Evolutionary conservation across 1,140 invertebrate genomes (phyloP), one percentile per base, ranked within the genome.

Genomic region (Drosophila busckii): DNA sequence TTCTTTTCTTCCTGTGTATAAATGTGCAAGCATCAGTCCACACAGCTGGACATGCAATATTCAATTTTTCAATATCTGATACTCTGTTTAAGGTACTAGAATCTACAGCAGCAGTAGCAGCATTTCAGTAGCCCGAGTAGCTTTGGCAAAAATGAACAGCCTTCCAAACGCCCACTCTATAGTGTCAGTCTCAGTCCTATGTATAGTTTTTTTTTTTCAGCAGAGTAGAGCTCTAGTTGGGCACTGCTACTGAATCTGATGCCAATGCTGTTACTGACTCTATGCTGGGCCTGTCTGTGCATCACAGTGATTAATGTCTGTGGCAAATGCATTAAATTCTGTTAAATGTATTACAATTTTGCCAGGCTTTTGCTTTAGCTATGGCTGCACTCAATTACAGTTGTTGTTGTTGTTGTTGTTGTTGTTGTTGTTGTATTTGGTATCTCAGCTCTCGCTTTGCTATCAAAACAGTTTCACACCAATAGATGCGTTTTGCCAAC

Each of bases 341-440:
- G 69, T 84, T 84, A 84, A 84, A 84, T 84, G 80, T 84, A 84
- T 84, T 84, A 84, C 80, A 84, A 84, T 84, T 84, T 84, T 78
- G 70, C 69, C 69, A 82, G 49, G 55, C 55, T 41, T 35, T 15
- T 45, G 26, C 41, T 46, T 23, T 16, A 38, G 15, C 44, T 41
- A n/a, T n/a, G n/a, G n/a, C n/a, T n/a, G n/a, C n/a, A n/a, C n/a
- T 9, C 40, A 19, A 15, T 15, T 22, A 16, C 25, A 45, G 40
- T 29, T 54, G 40, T 20, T 34, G n/a, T 32, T 52, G 28, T 44
- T 38, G 48, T 17, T 56, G 45, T 16, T 9, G n/a, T n/a, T 13
- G 10, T 29, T 26, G 28, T 26, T 26, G 50, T 45, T 17, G 35
- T 53, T 46, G 20, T 34, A 25, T 4, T 26, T 31, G 19, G 49